Base-by-base conservation (phyloP, 2,797 vertebrate species). In the Fistularia commersonii region DNA sequence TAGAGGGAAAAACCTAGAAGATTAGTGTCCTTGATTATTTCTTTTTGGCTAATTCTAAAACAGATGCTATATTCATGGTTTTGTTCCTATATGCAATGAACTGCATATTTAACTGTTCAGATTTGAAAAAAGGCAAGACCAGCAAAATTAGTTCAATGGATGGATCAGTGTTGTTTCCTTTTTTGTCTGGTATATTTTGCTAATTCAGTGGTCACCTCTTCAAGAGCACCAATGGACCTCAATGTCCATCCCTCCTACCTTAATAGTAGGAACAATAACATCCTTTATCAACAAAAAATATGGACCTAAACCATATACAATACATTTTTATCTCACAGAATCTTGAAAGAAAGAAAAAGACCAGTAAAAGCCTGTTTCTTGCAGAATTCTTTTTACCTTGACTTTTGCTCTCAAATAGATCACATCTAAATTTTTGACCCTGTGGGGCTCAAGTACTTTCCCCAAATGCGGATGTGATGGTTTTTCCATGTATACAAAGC, bases 1-100 rank as follows among this genome's bases (percentile, higher is more conserved):
- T 76, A 72, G 68, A 57, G 63, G 50, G 48, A 57, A 52, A 45
- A 15, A 40, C 53, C 64, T 35, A 61, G 53, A 70, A 63, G 36
- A 64, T 66, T 44, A 31, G 45, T 60, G 69, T 80, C 64, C 44
- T 66, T 66, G 60, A 33, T 74, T 59, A 69, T 66, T 68, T 43
- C 69, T 62, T 72, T 61, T 67, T 60, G 65, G 70, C 66, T 48
- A 73, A 83, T 68, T 65, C 40, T 65, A 48, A 79, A 61, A 75
- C 64, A 80, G 70, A 66, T 66, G 64, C 78, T 76, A 79, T 53
- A 45, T 47, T 60, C 66, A 69, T 48, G 61, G 51, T 78, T 58
- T 5, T 77, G 66, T 81, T 74, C 72, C 41, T 52, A 48, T 58
- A 36, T 53, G 58, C 63, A 45, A 60, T 23, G 23, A 23, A 23